These are phyloP conservation scores for Pyrocoelia pectoralis DNA, from an alignment of 2,888 invertebrate genomes.

Conservation along the genomic window DNA sequence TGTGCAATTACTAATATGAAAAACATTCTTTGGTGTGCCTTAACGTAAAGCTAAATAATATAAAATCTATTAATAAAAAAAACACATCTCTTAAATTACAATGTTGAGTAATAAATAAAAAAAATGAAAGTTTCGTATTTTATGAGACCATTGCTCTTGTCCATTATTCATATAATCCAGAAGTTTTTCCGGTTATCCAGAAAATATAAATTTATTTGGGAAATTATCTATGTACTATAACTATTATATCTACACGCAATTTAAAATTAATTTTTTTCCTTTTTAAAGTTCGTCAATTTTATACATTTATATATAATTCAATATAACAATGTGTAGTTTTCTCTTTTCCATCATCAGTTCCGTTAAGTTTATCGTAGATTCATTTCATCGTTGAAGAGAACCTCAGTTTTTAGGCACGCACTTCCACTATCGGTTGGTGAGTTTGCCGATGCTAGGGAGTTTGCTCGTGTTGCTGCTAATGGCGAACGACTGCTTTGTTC, in stretches of 20 bases:
- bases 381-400: constrained; percentile 54
- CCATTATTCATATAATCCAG: constrained; percentile 29
- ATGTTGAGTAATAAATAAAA: constrained; percentile 51
- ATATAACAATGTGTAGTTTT: not conserved
- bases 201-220: constrained; percentile 34
- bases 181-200: constrained; percentile 15
- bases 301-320: not conserved
- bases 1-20: constrained; percentile 44
- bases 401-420: constrained; percentile 72
- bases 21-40: constrained; percentile 60
- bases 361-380: constrained; percentile 46
- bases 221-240: constrained; percentile 8
- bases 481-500: constrained; percentile 73
- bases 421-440: constrained; percentile 73
- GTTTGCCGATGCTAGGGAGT: constrained; percentile 73
- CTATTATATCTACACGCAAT: constrained; percentile 32
- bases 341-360: not conserved
- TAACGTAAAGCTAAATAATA: constrained; percentile 52
- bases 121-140: constrained; percentile 52
- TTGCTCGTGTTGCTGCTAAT: constrained; percentile 74
- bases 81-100: constrained; percentile 51
- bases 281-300: constrained; percentile 14
- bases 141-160: constrained; percentile 52
- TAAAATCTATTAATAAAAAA: constrained; percentile 52
- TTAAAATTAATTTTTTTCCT: constrained; percentile 24